These are phyloP conservation scores for Irena cyanogastra DNA, from an alignment of 2,113 vertebrate species.

Conservation along the genomic window DNA sequence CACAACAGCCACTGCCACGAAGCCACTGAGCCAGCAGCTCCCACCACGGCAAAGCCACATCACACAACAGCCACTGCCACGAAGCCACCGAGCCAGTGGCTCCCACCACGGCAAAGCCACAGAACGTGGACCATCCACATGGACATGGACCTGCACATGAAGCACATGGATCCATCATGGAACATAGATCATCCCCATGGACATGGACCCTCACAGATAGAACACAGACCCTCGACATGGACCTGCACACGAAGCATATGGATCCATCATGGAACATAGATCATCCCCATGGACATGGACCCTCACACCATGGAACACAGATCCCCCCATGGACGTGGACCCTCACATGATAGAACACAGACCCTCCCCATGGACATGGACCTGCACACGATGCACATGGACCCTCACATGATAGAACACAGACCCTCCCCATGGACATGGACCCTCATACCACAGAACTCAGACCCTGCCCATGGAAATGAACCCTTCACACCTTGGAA, in stretches of 20 bases:
- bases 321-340: not conserved
- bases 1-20: no score
- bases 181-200: no score
- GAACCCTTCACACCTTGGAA: not conserved
- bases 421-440: not conserved
- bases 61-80: not conserved
- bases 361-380: not conserved
- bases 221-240: not conserved
- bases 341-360: not conserved
- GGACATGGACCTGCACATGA: not conserved
- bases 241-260: not conserved
- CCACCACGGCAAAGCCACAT: not conserved
- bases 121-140: not conserved
- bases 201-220: no score
- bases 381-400: not conserved
- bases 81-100: not conserved
- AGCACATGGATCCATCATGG: no score
- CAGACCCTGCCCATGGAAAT: not conserved
- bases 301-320: not conserved
- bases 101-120: not conserved
- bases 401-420: no score
- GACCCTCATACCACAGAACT: not conserved
- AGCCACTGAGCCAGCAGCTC: not conserved
- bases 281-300: not conserved
- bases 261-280: not conserved